Evolutionary conservation across 1,140 invertebrate species (phyloP), one percentile per base, ranked within the genome.

Genomic region (Diorhabda carinulata): DNA sequence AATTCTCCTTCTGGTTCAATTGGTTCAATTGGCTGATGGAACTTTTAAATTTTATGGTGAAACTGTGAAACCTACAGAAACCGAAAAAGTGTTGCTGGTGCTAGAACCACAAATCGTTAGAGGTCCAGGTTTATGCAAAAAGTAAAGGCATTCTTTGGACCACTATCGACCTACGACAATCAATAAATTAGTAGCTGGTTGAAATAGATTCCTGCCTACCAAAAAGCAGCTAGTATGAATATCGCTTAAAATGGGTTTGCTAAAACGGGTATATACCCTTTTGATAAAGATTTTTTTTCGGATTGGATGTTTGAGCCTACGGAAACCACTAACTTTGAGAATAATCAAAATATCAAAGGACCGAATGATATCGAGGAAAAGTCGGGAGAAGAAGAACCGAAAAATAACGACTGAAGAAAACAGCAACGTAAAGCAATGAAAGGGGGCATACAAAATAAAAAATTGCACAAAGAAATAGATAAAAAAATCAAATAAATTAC

Each of bases 211-310:
- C 70, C 70, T 43, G 47, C 2, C 47, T 52, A 52, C 47, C 47
- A 52, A 52, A 71, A 71, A 69, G 69, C 72, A 42, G 70, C 74
- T 60, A 80, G 68, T 47, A 70, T 69, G 42, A 5, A 61, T 58
- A 78, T 57, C 25, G 72, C 77, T 9, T 57, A 77, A 5, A 79
- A 77, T 70, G 77, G 75, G 5, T 80, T 81, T 69, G 70, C 61
- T 62, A 69, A 62, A 60, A 78, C 79, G 9, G 78, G 80, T 59
- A 80, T 81, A 57, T 78, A 68, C 78, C 78, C 25, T 56, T 56
- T 77, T n/a, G 68, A 81, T 56, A 60, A 42, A 56, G 43, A 70
- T 10, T 56, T 25, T 69, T 52, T 69, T 69, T 2, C 40, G 57
- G 57, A 59, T 59, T 59, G 57, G 57, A 8, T 59, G 57, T 59